Evolutionary conservation across 2,797 vertebrate genomes (phyloP).

Genomic region (Tapera naevia): DNA sequence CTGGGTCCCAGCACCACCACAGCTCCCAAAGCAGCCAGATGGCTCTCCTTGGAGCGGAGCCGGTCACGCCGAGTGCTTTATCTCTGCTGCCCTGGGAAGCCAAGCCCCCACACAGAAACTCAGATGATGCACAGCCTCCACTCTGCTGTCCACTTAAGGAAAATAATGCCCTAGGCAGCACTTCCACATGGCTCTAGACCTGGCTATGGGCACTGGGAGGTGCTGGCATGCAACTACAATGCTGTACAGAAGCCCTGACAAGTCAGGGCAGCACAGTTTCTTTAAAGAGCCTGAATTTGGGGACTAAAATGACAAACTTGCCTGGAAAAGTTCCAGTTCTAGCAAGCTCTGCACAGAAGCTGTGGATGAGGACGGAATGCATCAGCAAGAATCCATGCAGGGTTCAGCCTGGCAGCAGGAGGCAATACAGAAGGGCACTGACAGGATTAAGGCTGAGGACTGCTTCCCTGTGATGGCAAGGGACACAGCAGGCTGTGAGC

Average conservation of each 20-base stretch:
- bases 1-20: constrained; percentile 36
- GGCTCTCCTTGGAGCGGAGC: not conserved
- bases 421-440: not conserved
- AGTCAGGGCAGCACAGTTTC: not conserved
- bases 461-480: not conserved
- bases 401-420: not conserved
- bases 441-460: not conserved
- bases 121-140: not conserved
- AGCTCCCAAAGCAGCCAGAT: constrained; percentile 17
- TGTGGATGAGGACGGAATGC: not conserved
- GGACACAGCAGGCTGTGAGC: not conserved
- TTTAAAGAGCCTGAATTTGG: not conserved
- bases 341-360: not conserved
- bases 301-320: not conserved
- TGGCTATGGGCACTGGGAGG: not conserved
- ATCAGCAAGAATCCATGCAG: rapidly evolving
- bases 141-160: not conserved
- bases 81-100: constrained; percentile 33
- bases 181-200: not conserved
- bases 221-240: not conserved
- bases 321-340: not conserved
- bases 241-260: not conserved
- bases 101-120: not conserved
- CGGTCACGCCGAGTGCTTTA: constrained; percentile 50
- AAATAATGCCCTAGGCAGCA: not conserved